Percentiles rank a stretch among this genome's conserved stretches.
Evolutionary conservation across 2,888 invertebrate genomes (phyloP).

Genomic region (Parascotia fuliginaria): DNA sequence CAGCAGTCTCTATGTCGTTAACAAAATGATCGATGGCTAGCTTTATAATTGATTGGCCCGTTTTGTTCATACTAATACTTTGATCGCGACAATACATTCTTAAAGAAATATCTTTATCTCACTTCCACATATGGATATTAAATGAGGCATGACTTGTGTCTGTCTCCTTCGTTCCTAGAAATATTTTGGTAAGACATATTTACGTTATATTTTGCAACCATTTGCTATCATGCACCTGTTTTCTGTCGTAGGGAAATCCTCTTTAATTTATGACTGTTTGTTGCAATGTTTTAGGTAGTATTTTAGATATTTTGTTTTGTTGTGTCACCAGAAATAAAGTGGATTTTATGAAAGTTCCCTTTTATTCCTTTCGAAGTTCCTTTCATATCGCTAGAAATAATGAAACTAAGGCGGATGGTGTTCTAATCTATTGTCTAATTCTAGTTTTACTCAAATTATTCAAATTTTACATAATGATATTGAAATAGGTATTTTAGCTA

Average conservation of each 20-base stretch:
- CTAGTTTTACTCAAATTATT: no score
- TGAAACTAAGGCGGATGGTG: no score
- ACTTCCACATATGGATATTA: background rate
- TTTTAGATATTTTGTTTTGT: background rate
- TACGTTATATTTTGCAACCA: conserved; percentile 5
- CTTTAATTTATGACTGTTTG: conserved; percentile 27
- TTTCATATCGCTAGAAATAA: no score
- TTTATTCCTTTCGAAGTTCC: no score
- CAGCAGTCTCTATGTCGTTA: conserved; percentile 27
- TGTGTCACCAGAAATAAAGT: no score
- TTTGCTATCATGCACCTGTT: conserved; percentile 23
- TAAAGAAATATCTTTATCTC: conserved; percentile 6
- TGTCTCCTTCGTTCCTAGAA: background rate
- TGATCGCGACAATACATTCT: conserved; percentile 27
- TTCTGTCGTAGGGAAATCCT: conserved; percentile 10
- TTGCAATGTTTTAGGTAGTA: conserved; percentile 7
- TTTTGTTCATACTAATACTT: conserved; percentile 39
- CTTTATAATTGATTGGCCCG: conserved; percentile 47
- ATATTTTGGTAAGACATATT: background rate
- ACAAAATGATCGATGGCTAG: conserved; percentile 49
- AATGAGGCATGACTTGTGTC: conserved; percentile 5
- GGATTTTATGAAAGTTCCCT: no score
- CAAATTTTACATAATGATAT: no score
- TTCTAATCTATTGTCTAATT: no score
- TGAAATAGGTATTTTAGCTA: no score